phyloP scores from a whole-genome alignment of 2,113 vertebrate species.

The Tyrannus savana region DNA sequence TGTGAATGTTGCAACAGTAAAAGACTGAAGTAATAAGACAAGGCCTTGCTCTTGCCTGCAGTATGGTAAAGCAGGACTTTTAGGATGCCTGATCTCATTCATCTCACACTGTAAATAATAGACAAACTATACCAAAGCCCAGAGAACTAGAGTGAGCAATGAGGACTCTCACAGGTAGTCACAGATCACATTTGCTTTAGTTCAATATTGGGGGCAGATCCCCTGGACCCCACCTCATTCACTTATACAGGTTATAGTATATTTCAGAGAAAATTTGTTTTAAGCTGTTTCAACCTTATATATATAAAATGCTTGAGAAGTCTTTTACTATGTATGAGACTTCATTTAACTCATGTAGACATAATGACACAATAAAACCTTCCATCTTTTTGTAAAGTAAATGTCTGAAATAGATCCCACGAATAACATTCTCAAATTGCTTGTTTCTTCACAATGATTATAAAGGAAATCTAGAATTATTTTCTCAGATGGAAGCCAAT shows the following conservation, averaged over 20 bases:
- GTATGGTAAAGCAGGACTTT: not conserved
- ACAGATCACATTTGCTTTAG: not conserved
- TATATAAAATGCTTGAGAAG: not conserved
- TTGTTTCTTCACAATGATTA: not conserved
- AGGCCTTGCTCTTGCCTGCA: not conserved
- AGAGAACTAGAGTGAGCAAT: not conserved
- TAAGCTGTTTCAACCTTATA: not conserved
- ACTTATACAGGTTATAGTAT: not conserved
- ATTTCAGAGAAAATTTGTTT: not conserved
- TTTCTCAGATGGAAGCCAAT: not conserved
- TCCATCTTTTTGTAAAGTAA: not conserved
- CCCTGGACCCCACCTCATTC: not conserved
- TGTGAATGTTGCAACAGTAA: not conserved
- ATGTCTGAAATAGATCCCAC: not conserved
- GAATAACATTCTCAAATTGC: not conserved
- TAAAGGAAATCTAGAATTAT: not conserved
- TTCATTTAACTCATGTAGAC: not conserved
- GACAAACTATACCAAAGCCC: fast-evolving
- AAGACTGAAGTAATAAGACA: not conserved
- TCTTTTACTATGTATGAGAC: not conserved
- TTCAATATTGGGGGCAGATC: not conserved
- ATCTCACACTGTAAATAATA: not conserved
- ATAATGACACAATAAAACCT: not conserved
- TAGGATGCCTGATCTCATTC: not conserved
- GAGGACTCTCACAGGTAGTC: not conserved